Evolutionary conservation across 2,888 invertebrate genomes (phyloP).

Genomic region (Geophilus truncorum): DNA sequence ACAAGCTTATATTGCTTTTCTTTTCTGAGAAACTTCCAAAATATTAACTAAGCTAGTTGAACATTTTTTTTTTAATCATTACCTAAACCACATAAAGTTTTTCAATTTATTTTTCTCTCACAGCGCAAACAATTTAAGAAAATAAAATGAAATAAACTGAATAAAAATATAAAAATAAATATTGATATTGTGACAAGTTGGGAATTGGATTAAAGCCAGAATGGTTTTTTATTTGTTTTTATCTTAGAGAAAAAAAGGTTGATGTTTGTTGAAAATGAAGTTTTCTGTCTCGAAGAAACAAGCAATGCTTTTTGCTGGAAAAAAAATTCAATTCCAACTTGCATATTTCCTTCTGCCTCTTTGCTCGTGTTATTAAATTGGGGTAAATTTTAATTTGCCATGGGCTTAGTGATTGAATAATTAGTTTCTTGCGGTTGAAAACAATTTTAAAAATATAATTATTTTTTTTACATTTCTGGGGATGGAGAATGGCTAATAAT

Average conservation of each 20-base stretch:
- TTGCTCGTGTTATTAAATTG: neutral
- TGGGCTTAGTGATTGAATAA: slow-evolving; percentile 12
- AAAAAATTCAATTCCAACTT: neutral
- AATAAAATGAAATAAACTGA: neutral
- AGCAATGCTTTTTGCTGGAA: neutral
- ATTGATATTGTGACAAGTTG: slow-evolving; percentile 21
- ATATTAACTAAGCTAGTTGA: too few relatives aligned
- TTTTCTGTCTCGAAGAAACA: neutral
- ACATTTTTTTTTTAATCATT: too few relatives aligned
- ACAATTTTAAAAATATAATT: neutral
- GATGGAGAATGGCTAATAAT: neutral
- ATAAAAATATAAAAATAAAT: neutral
- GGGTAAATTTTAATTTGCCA: slow-evolving; percentile 22
- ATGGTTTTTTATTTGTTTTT: neutral
- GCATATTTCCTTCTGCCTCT: neutral
- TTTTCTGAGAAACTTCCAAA: too few relatives aligned
- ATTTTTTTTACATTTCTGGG: neutral
- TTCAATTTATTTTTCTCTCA: too few relatives aligned
- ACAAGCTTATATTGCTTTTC: too few relatives aligned
- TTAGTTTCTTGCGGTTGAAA: neutral
- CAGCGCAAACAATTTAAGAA: neutral
- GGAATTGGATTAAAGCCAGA: slow-evolving; percentile 5
- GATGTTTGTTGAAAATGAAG: slow-evolving; percentile 12
- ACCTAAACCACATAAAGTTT: too few relatives aligned
- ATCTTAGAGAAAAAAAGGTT: neutral